phyloP scores from a whole-genome alignment of 1,140 invertebrate genomes.

The Luehdorfia chinensis region DNA sequence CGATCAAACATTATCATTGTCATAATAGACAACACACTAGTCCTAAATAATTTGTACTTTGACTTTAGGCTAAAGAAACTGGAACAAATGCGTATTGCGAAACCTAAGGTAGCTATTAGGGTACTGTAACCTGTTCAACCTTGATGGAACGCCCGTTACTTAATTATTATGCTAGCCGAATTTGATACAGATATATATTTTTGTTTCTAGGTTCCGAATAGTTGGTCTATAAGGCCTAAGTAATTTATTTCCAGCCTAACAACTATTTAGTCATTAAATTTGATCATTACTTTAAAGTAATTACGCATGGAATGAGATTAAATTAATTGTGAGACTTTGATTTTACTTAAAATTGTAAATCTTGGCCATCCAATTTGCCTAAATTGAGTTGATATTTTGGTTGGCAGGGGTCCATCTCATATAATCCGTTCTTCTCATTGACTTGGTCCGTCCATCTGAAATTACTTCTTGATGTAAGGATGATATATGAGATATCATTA shows the following conservation, averaged over 20 bases:
- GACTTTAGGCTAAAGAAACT: slow-evolving; percentile 66
- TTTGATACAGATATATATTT: slow-evolving; percentile 68
- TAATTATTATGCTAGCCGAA: slow-evolving; percentile 74
- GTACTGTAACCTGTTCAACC: slow-evolving; percentile 58
- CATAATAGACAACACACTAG: slow-evolving; percentile 48
- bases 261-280: slow-evolving; percentile 19
- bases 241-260: slow-evolving; percentile 18
- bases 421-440: too few relatives aligned
- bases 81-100: slow-evolving; percentile 67
- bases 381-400: too few relatives aligned
- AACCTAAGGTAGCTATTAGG: slow-evolving; percentile 60
- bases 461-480: too few relatives aligned
- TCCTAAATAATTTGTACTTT: slow-evolving; percentile 71
- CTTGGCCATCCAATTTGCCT: too few relatives aligned
- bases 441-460: too few relatives aligned
- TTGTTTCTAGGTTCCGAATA: slow-evolving; percentile 25
- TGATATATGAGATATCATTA: too few relatives aligned
- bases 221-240: slow-evolving; percentile 16
- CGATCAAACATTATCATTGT: slow-evolving; percentile 49
- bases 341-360: too few relatives aligned
- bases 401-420: too few relatives aligned
- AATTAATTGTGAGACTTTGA: too few relatives aligned
- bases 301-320: too few relatives aligned
- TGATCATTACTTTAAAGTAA: not conserved
- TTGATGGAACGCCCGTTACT: slow-evolving; percentile 68